Evolutionary conservation across 2,888 invertebrate genomes (phyloP), one percentile per base, ranked within the genome.

Genomic region (Strigamia crassipes): DNA sequence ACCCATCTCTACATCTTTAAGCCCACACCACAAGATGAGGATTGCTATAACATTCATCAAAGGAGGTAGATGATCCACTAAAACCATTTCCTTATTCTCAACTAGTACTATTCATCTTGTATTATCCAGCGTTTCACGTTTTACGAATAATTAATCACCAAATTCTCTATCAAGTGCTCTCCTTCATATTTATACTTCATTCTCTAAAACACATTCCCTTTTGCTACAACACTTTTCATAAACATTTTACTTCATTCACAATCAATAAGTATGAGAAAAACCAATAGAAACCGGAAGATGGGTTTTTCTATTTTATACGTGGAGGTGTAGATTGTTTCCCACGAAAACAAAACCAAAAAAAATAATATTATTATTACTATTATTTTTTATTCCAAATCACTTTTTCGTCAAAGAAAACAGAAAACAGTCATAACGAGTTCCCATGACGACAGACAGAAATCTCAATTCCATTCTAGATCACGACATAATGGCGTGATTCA

Each of bases 221-320:
- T 56, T 56, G 56, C 56, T 56, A 18, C n/a, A 18, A 56, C 56
- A 21, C 18, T 56, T 18, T 56, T 21, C 56, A 18, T 56, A 56
- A 56, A 56, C 56, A 73, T 73, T 66, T 73, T 15, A 10, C 73
- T 73, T 73, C 73, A 73, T 73, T 73, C 73, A 73, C 73, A 73
- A 73, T 73, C 73, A 73, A 73, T 73, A 73, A 73, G 27, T 31
- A 31, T 73, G 73, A 31, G 73, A 73, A 73, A 73, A 73, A 73
- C 73, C 73, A 73, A 73, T 73, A 73, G 73, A 73, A 73, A 73
- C 73, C 27, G 73, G 73, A 73, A 73, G 73, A 31, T 73, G 73
- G 31, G 31, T 10, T n/a, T 31, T 73, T 73, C n/a, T 12, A 27
- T n/a, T 31, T 73, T 73, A 27, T 73, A 73, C 31, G 21, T 56